Evolutionary conservation across 2,113 vertebrate genomes (phyloP), one percentile per base, ranked within the genome.

Genomic region (Dicaeum eximium): DNA sequence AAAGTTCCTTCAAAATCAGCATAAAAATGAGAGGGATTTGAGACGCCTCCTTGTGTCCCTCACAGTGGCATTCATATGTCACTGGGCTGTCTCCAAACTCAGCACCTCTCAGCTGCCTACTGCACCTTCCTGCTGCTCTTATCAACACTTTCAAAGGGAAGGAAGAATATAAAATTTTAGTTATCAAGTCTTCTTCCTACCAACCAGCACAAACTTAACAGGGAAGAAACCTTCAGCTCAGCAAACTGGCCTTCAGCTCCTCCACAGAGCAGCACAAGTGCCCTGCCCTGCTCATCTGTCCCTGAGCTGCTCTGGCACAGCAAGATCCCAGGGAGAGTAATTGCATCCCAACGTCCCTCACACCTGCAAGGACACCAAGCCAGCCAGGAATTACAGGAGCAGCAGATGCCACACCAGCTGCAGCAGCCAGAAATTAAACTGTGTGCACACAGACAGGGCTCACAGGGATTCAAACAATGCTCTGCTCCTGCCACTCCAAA

Each of bases 21-120:
- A 80, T 64, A 83, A 90, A 93, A 88, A 66, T 60, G 73, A 88
- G 62, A 70, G 66, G 87, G 84, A 95, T 95, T 90, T 85, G 62
- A 80, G 79, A 53, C 8, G 19, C 54, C 50, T 84, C 4, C 0
- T 22, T 23, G 31, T 61, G 44, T 61, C 78, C 53, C 51, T 72
- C 73, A 45, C 18, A 25, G 75, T 8, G 60, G 20, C 1, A 0
- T 45, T 56, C 44, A 9, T 3, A 31, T 1, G 0, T 40, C 53
- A 44, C 4, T 30, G 58, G 50, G 50, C 37, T 75, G 62, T 53
- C 33, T 74, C 71, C 50, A 88, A 9, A 56, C 30, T 30, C 82
- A 73, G 75, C 42, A 61, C 3, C 2, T 23, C 56, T 54, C 83
- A 51, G 47, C 75, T 14, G 47, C 19, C 38, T 4, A 1, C 53